Conservation (phyloP, 2,888 invertebrate genomes). For the Agrotis clavis region DNA sequence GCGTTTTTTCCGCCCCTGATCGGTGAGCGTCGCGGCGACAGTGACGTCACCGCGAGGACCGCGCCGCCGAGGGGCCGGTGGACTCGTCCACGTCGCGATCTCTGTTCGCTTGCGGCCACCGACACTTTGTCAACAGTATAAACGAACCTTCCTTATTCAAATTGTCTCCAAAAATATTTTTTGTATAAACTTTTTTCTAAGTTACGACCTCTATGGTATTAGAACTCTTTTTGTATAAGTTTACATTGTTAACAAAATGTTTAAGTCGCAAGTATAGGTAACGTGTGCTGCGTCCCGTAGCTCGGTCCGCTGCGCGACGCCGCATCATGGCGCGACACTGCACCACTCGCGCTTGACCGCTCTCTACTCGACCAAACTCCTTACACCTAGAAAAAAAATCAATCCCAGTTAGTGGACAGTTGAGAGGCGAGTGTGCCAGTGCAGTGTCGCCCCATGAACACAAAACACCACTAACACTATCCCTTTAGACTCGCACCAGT, state of each 20-base stretch:
- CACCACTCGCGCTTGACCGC: conserved; percentile 36
- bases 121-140: conserved; percentile 46
- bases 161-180: conserved; percentile 16
- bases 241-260: conserved; percentile 56
- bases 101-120: conserved; percentile 72
- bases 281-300: conserved; percentile 76
- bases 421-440: conserved; percentile 28
- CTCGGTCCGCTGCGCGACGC: conserved; percentile 79
- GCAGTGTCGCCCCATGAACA: conserved; percentile 73
- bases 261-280: conserved; percentile 74
- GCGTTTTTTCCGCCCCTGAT: conserved; percentile 80
- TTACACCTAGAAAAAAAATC: neutral
- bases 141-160: conserved; percentile 35
- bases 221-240: conserved; percentile 37
- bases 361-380: conserved; percentile 7
- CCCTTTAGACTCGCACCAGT: conserved; percentile 89
- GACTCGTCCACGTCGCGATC: conserved; percentile 87
- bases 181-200: conserved; percentile 48
- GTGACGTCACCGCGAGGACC: conserved; percentile 68
- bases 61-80: conserved; percentile 83
- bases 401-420: neutral
- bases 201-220: conserved; percentile 22
- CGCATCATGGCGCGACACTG: conserved; percentile 55
- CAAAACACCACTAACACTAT: conserved; percentile 79
- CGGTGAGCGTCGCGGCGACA: conserved; percentile 78